Evolutionary conservation across 2,797 vertebrate genomes (phyloP), one percentile per base, ranked within the genome.

Genomic region (Rhodeus uyekii): DNA sequence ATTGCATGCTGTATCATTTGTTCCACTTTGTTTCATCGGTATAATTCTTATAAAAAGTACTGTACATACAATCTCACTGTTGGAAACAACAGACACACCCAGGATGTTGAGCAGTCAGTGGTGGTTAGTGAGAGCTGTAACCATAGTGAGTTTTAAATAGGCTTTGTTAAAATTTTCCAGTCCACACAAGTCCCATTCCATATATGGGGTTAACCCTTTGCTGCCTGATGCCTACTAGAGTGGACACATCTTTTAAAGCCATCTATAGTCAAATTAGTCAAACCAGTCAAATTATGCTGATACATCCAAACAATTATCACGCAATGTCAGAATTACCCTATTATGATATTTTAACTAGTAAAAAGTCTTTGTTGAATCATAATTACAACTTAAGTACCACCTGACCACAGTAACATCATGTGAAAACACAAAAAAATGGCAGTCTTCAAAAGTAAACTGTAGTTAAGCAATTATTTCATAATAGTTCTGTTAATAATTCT

Each of bases 121-220:
- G 71, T 73, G 74, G 39, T 81, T 81, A 85, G 39, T 55, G 60
- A 53, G 69, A 46, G 68, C 67, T 80, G 38, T 58, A 63, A 87
- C 84, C 87, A 69, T 86, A 72, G 68, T 72, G 36, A 87, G 63
- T 42, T 85, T 67, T 83, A 87, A 88, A 86, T 86, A 85, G 84
- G 78, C 65, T 86, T 87, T 84, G 72, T 86, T 84, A 84, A 84
- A 85, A 73, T 50, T 60, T 87, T 82, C 83, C 78, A 76, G 86
- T 81, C 67, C 61, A 39, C 22, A 50, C 86, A 58, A 63, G 72
- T 29, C 44, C 18, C 32, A 67, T 53, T 79, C 13, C 38, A 50
- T 65, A 27, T 80, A 61, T 39, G n/a, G 32, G 38, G 65, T 39
- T 64, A 42, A 44, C 65, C 4, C 16, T n/a, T 74, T 24, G 10